These are phyloP conservation scores for Urophycis tenuis DNA, from an alignment of 2,797 vertebrate genomes.

Conservation along the genomic window DNA sequence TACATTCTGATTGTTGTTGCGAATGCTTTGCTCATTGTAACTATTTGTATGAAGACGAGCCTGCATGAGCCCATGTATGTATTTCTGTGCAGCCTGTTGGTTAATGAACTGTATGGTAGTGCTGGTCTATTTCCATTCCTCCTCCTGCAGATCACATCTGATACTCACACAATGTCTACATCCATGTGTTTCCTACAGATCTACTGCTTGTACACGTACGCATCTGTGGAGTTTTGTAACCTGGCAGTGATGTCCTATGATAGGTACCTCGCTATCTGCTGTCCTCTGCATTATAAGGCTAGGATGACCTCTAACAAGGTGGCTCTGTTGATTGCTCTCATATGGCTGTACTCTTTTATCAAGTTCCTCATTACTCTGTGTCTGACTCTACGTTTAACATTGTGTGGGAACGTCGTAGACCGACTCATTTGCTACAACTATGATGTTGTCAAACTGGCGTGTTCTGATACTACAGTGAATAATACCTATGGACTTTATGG, in stretches of 20 bases:
- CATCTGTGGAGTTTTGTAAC: slow-evolving; percentile 36
- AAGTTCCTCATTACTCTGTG: background rate
- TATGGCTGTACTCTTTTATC: slow-evolving; percentile 23
- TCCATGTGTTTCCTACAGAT: slow-evolving; percentile 44
- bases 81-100: slow-evolving; percentile 53
- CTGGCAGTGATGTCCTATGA: slow-evolving; percentile 57
- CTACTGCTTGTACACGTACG: slow-evolving; percentile 50
- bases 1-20: slow-evolving; percentile 3
- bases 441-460: slow-evolving; percentile 30
- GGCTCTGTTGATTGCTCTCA: rapidly evolving
- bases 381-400: background rate
- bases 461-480: slow-evolving; percentile 22
- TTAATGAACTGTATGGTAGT: slow-evolving; percentile 50
- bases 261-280: slow-evolving; percentile 46
- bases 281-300: slow-evolving; percentile 35
- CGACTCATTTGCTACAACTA: slow-evolving; percentile 38
- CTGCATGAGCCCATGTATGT: slow-evolving; percentile 62
- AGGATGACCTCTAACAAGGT: slow-evolving; percentile 16
- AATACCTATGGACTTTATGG: slow-evolving; percentile 23
- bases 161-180: slow-evolving; percentile 34
- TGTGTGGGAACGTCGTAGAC: slow-evolving; percentile 38
- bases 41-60: slow-evolving; percentile 38
- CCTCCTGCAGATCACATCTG: slow-evolving; percentile 32
- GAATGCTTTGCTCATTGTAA: slow-evolving; percentile 35
- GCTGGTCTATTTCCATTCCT: slow-evolving; percentile 33